Base-by-base conservation (phyloP, 2,797 vertebrate species). In the Oophaga sylvatica region DNA sequence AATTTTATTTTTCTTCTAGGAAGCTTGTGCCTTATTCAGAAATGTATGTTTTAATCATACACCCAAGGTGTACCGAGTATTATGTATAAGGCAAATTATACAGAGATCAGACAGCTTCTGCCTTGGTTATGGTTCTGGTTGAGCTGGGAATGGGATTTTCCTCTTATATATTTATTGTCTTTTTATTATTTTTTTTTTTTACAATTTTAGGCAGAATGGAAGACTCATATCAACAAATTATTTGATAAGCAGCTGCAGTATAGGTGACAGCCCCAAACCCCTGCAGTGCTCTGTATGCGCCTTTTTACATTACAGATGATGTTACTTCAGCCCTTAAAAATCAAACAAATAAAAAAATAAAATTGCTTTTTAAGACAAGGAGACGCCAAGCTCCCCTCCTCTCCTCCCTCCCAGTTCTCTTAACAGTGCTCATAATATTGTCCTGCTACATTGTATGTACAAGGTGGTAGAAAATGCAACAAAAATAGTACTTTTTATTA, bases 161-260 rank as follows among this genome's bases (percentile, higher is more conserved):
- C 75, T 56, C 53, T n/a, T 73, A 71, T 45, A 71, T 82, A 90
- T 91, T 92, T 94, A 91, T 93, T 92, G 89, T 94, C 91, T 90
- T 91, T 45, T 76, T 53, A 53, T 53, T 53, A 9, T 53, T 53
- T 7, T 70, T 76, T 76, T 48, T 75, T 22, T 73, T 73, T 91
- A 77, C 91, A 93, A 90, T 93, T 93, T 92, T 82, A 90, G 92
- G 88, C 91, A 93, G 90, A 85, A 92, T 93, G 41, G 93, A 93
- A 93, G 92, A 93, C 90, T 94, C 90, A 90, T 93, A 93, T 92
- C 90, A 93, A 92, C 92, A 91, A 90, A 88, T 90, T 92, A 90
- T 93, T 92, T 93, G 93, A 93, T 92, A 92, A 94, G 93, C 94
- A 93, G 94, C 94, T 93, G 92, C 92, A 92, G 92, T 87, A 90